These are phyloP conservation scores for Parazoanthus swiftii DNA, from an alignment of 92 coral and sea anemone species.

Conservation along the genomic window DNA sequence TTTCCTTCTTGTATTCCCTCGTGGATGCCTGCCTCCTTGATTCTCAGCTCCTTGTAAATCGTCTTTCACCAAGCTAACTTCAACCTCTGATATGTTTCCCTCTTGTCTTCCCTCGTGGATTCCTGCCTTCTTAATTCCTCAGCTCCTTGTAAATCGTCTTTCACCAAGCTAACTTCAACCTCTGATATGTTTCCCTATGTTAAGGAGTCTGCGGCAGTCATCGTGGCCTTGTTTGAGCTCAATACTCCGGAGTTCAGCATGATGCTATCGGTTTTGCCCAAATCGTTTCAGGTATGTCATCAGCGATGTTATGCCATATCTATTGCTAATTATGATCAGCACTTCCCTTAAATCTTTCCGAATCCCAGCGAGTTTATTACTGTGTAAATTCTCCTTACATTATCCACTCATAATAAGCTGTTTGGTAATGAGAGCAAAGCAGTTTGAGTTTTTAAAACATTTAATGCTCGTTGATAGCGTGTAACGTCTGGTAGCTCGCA, in stretches of 20 bases:
- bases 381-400: too few relatives aligned
- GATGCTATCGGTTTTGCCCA: slow-evolving; percentile 94
- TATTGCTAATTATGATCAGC: neutral
- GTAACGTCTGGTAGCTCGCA: neutral
- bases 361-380: too few relatives aligned
- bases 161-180: neutral
- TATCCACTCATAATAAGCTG: too few relatives aligned
- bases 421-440: too few relatives aligned
- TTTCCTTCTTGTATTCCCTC: too few relatives aligned
- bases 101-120: neutral
- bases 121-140: neutral
- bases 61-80: neutral
- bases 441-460: neutral
- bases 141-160: neutral
- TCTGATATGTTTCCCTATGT: neutral
- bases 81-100: too few relatives aligned
- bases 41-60: neutral
- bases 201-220: slow-evolving; percentile 96
- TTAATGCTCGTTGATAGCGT: neutral
- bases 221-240: slow-evolving; percentile 92
- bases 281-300: slow-evolving; percentile 89
- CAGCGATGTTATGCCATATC: neutral
- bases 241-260: slow-evolving; percentile 98
- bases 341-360: too few relatives aligned
- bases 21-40: neutral